Percentiles rank a stretch among this genome's conserved stretches.
These are phyloP conservation scores for Aporrectodea caliginosa DNA, from an alignment of 1,140 invertebrate species.

Conservation along the genomic window DNA sequence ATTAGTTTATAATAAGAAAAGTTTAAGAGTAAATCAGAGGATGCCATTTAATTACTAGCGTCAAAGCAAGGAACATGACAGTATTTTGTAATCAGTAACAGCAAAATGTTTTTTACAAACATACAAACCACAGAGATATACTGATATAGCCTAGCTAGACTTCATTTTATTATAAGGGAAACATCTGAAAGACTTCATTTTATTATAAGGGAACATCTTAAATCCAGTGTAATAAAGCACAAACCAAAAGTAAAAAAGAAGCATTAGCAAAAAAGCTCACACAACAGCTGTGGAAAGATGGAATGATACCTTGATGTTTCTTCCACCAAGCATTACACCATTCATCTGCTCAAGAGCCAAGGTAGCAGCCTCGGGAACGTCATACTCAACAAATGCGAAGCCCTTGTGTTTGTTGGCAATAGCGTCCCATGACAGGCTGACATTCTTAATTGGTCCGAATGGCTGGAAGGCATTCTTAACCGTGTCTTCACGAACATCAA, in stretches of 20 bases:
- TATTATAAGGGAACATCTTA: not conserved
- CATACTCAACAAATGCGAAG: constrained; percentile 99
- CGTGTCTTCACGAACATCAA: constrained; percentile 98
- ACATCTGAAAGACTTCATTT: not conserved
- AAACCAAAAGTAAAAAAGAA: not conserved
- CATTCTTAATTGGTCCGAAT: constrained; percentile 99
- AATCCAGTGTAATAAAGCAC: not conserved
- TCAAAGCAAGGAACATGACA: too few species aligned
- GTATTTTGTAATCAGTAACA: too few species aligned
- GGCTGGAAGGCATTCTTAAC: constrained; percentile 95
- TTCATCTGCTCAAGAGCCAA: constrained; percentile 99
- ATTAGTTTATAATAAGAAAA: not conserved
- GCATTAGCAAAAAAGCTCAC: not conserved
- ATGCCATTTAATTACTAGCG: not conserved
- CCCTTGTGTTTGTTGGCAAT: constrained; percentile 99
- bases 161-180: not conserved
- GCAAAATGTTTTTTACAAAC: too few species aligned
- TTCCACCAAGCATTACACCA: constrained; percentile 94
- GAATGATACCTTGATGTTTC: constrained; percentile 74
- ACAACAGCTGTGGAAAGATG: not conserved
- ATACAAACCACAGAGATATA: not conserved
- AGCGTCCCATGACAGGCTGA: constrained; percentile 99
- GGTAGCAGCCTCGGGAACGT: constrained; percentile 97
- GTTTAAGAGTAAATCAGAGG: not conserved
- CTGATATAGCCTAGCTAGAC: not conserved